Conservation (phyloP, 2,797 vertebrate genomes). For the Cephalopachus bancanus region DNA sequence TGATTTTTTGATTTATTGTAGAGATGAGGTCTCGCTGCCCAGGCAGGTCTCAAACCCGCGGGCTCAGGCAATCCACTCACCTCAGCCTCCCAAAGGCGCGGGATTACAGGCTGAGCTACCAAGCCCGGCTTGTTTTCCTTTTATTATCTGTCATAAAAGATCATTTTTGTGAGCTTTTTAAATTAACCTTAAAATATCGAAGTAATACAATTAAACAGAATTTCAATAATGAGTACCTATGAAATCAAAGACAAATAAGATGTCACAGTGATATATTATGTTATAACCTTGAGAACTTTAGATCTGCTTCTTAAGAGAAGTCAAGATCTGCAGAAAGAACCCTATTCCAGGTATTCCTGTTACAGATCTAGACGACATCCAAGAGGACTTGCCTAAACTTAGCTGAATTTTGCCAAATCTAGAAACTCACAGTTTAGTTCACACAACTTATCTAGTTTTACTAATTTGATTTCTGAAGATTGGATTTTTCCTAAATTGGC, state of each 20-base stretch:
- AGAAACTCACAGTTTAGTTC: not conserved
- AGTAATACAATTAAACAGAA: slow-evolving; percentile 20
- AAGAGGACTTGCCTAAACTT: not conserved
- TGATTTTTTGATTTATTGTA: no score
- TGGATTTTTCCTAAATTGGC: not conserved
- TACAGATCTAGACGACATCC: not conserved
- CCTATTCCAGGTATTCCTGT: not conserved
- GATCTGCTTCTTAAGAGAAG: not conserved
- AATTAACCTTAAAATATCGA: not conserved
- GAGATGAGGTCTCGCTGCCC: no score
- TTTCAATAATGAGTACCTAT: not conserved
- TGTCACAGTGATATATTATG: not conserved
- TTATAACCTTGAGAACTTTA: not conserved
- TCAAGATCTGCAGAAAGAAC: not conserved
- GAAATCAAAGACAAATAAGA: not conserved
- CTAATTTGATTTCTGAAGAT: slow-evolving; percentile 26
- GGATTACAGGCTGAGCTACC: no score
- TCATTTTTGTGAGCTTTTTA: not conserved
- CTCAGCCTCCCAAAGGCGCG: no score
- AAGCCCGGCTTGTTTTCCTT: no score
- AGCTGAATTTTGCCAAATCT: not conserved
- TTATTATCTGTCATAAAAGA: not conserved
- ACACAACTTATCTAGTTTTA: not conserved
- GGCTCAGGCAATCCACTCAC: no score
- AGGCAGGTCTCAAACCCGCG: no score